phyloP scores from a whole-genome alignment of 1,140 invertebrate genomes.

The Meloidogyne chitwoodi region DNA sequence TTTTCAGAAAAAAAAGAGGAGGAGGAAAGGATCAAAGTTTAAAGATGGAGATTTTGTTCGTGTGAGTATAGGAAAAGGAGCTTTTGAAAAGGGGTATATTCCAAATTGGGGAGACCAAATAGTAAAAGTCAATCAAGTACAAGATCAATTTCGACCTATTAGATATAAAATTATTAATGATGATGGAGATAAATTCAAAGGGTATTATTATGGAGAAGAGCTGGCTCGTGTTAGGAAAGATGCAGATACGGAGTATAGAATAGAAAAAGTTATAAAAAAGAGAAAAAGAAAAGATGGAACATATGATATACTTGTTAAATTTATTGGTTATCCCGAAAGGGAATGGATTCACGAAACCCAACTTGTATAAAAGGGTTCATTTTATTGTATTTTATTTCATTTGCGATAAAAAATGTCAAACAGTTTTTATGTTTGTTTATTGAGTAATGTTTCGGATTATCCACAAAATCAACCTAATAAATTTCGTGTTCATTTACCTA shows the following conservation, averaged over 20 bases:
- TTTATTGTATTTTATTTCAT: neutral
- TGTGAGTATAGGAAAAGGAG: too few relatives aligned
- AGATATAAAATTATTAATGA: conserved; percentile 4
- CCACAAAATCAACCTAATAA: conserved; percentile 1
- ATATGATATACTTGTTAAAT: neutral
- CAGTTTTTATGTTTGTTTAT: conserved; percentile 15
- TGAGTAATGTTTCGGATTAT: neutral
- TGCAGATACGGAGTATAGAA: neutral
- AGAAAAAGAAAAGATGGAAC: neutral
- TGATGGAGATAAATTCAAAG: neutral
- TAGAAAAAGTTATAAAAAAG: neutral
- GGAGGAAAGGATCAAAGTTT: neutral
- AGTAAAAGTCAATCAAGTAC: neutral
- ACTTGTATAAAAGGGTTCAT: conserved; percentile 6
- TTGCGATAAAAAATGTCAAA: conserved; percentile 11
- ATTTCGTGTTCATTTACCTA: conserved; percentile 13
- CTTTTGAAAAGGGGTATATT: too few relatives aligned
- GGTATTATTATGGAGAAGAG: neutral
- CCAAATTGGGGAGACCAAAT: conserved; percentile 33
- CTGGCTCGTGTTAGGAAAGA: neutral
- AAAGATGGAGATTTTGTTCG: neutral
- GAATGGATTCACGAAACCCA: neutral
- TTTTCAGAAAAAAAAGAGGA: neutral
- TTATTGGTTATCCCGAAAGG: too few relatives aligned
- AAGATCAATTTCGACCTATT: neutral